Conservation (phyloP, 2,797 vertebrate species). For the Amniataba percoides region DNA sequence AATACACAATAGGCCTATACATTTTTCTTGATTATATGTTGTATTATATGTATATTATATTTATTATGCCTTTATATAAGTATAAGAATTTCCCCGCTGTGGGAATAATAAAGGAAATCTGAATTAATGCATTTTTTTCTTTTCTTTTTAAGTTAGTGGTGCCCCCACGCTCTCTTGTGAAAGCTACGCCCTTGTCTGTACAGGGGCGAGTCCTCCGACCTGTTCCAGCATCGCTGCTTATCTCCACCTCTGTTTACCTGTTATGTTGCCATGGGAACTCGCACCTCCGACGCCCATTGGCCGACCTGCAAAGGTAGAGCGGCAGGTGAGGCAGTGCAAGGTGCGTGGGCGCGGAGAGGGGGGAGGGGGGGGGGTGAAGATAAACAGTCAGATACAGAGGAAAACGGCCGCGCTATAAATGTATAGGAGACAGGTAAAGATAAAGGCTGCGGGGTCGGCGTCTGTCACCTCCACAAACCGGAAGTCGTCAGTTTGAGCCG, state of each 20-base stretch:
- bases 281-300: conserved; percentile 52
- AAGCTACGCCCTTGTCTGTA: background rate
- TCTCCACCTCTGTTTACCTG: conserved; percentile 81
- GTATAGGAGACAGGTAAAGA: background rate
- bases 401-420: conserved; percentile 54
- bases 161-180: background rate
- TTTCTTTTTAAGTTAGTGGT: too few relatives aligned
- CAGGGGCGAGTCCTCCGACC: conserved; percentile 1
- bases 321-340: conserved; percentile 70
- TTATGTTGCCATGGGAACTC: conserved; percentile 81
- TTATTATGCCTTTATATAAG: too few relatives aligned
- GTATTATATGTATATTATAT: too few relatives aligned
- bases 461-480: conserved; percentile 64
- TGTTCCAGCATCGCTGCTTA: conserved; percentile 53
- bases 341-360: conserved; percentile 50
- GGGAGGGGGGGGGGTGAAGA: conserved; percentile 45
- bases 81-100: too few relatives aligned
- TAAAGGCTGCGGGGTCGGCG: too few relatives aligned
- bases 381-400: conserved; percentile 38
- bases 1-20: too few relatives aligned
- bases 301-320: conserved; percentile 40
- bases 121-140: too few relatives aligned
- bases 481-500: conserved; percentile 80
- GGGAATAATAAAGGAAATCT: too few relatives aligned
- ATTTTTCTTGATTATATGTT: too few relatives aligned